Conservation (phyloP, 2,888 invertebrate genomes). For the Sympetrum striolatum region DNA sequence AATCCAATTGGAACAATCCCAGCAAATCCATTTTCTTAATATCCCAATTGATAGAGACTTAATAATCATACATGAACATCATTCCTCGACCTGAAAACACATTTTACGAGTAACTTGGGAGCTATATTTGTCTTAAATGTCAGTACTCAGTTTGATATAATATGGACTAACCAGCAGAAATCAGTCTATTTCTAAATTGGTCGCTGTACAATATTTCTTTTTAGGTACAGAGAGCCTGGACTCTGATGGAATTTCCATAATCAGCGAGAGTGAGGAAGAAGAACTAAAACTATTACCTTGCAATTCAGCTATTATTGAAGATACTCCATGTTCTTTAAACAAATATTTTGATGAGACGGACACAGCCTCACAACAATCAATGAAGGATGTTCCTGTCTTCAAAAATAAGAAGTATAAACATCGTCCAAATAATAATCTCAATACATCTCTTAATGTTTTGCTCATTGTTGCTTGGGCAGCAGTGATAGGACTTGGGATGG, state of each 20-base stretch:
- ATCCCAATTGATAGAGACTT: too few relatives aligned
- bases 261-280: conserved; percentile 26
- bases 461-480: conserved; percentile 12
- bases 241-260: conserved; percentile 18
- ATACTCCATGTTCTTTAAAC: neutral
- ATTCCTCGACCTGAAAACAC: too few relatives aligned
- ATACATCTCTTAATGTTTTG: conserved; percentile 16
- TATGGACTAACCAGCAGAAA: neutral
- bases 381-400: neutral
- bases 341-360: conserved; percentile 33
- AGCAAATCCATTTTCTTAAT: too few relatives aligned
- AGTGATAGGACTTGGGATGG: conserved; percentile 39
- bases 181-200: neutral
- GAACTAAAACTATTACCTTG: conserved; percentile 4
- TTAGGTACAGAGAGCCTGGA: conserved; percentile 6
- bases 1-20: too few relatives aligned
- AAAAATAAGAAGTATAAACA: conserved; percentile 35
- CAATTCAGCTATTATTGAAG: neutral
- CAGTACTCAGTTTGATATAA: neutral
- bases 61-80: too few relatives aligned
- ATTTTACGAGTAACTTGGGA: too few relatives aligned
- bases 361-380: neutral
- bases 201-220: neutral
- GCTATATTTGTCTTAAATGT: too few relatives aligned
- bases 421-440: conserved; percentile 17